These are phyloP conservation scores for Colaptes auratus DNA, from an alignment of 2,113 vertebrate genomes.

Conservation along the genomic window DNA sequence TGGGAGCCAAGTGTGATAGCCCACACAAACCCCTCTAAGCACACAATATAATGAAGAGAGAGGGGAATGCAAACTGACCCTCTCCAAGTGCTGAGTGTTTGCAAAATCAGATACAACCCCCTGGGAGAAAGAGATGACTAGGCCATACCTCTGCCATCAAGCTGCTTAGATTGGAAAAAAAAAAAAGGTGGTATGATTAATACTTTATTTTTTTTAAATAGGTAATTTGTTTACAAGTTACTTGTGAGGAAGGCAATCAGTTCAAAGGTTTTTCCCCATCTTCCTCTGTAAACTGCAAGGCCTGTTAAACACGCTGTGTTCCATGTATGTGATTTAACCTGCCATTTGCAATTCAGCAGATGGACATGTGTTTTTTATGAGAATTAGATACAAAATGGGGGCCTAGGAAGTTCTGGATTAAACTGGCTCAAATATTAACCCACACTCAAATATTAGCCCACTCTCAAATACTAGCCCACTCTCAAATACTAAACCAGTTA, in stretches of 20 bases:
- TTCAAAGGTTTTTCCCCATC: not conserved
- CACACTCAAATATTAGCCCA: too few relatives aligned
- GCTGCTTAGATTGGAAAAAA: not conserved
- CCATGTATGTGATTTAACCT: not conserved
- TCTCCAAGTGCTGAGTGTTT: not conserved
- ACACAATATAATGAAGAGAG: not conserved
- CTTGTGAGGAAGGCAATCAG: not conserved
- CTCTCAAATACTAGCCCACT: not conserved
- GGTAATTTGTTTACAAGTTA: not conserved
- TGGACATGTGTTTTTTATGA: not conserved
- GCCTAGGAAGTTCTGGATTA: not conserved
- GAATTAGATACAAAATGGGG: not conserved
- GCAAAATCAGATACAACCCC: constrained; percentile 48
- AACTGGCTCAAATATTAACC: not conserved
- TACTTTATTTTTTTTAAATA: not conserved
- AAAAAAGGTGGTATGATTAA: not conserved
- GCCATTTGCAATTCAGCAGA: not conserved
- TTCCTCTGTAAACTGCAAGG: not conserved
- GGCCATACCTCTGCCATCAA: not conserved
- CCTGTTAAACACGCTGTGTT: not conserved
- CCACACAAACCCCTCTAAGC: not conserved
- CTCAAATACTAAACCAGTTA: not conserved
- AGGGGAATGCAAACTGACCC: not conserved
- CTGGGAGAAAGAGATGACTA: not conserved
- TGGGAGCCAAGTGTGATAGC: not conserved